Evolutionary conservation across 92 coral and sea anemone species (phyloP), one percentile per base, ranked within the genome.

Genomic region (Phenganax subtilis): DNA sequence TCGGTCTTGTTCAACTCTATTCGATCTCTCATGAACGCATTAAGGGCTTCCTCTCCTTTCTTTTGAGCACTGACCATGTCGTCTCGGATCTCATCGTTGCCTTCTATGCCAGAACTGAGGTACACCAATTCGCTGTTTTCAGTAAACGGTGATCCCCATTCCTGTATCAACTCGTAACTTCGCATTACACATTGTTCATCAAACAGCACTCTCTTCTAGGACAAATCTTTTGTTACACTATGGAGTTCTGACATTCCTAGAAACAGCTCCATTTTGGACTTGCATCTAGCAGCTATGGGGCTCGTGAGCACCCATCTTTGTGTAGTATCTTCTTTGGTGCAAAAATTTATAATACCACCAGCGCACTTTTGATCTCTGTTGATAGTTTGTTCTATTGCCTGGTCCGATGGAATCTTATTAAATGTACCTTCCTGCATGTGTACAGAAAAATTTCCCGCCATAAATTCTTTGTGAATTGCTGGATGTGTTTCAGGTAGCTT

Each of bases 1-100:
- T 67, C 57, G 51, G 69, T 75, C 15, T 25, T 67, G 70, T 86
- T 86, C 75, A 82, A 81, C 65, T 81, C 44, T 20, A 81, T 61
- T 52, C 84, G 63, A 37, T 84, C 59, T 53, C 67, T 58, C 6
- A 84, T 51, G 71, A 84, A 84, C 12, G 85, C 72, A 20, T 57
- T 20, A 76, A 81, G 27, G 51, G 76, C 63, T 25, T 78, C 72
- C 64, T 52, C 73, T 37, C 72, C 80, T 30, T 77, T 73, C 60
- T 75, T 52, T 64, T 80, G 74, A 5, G 76, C 76, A 71, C 12
- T 71, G 11, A 59, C 65, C 65, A 59, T 59, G 7, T 59, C 65
- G 65, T 59, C 65, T 25, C 27, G 16, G 65, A 59, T 71, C 9
- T 71, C 76, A 10, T 71, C 55, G 54, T 71, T 71, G 76, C 54